Conservation (phyloP, 1,140 invertebrate genomes). For the Anastrepha obliqua region DNA sequence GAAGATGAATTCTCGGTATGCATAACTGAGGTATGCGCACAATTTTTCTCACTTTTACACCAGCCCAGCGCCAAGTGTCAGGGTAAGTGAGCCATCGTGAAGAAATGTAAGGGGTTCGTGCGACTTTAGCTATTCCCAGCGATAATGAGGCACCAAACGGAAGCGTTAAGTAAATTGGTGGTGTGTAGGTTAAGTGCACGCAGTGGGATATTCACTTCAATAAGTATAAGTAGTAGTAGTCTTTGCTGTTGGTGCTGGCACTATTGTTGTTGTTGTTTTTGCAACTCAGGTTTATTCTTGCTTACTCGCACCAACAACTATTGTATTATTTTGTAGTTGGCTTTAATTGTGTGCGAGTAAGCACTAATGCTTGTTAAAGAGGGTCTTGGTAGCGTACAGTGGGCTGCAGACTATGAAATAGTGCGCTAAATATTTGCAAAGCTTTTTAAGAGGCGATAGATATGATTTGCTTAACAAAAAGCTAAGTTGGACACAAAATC, state of each 20-base stretch:
- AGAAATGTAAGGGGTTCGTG: background rate
- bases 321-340: slow-evolving; percentile 10
- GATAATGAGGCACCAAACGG: slow-evolving; percentile 49
- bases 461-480: too few species aligned
- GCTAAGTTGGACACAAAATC: too few species aligned
- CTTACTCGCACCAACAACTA: slow-evolving; percentile 11
- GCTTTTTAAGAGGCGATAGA: too few species aligned
- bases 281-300: slow-evolving; percentile 13
- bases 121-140: background rate
- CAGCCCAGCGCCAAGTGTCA: background rate
- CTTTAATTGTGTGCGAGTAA: background rate
- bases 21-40: slow-evolving; percentile 6
- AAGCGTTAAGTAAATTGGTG: background rate
- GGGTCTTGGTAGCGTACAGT: background rate
- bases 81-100: background rate
- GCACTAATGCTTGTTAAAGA: background rate
- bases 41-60: background rate
- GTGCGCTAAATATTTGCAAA: too few species aligned
- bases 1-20: slow-evolving; percentile 46
- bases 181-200: background rate
- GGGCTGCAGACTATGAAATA: background rate
- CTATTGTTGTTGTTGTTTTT: slow-evolving; percentile 25
- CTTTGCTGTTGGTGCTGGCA: background rate
- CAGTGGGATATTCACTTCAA: background rate
- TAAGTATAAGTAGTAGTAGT: slow-evolving; percentile 21